phyloP scores from a whole-genome alignment of 2,113 vertebrate species.

The Microcebus murinus region DNA sequence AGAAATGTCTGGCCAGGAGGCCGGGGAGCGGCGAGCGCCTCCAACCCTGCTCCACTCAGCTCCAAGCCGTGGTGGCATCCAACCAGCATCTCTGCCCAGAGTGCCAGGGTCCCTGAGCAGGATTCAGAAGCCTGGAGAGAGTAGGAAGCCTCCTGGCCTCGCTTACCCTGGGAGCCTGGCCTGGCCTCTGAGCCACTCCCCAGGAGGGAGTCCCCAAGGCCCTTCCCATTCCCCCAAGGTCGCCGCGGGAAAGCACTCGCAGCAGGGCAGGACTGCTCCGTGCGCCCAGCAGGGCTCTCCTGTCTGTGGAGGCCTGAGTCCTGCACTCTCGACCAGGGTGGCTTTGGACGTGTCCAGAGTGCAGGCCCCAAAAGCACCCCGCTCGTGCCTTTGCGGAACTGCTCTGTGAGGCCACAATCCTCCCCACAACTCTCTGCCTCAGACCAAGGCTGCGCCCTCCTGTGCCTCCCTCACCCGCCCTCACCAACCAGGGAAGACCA shows the following conservation, averaged over 20 bases:
- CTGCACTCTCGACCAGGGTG: not conserved
- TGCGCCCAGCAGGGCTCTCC: not conserved
- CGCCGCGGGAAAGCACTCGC: not conserved
- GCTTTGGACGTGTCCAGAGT: not conserved
- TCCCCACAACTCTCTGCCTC: not conserved
- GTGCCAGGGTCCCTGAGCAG: not conserved
- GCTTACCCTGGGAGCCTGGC: too few species aligned
- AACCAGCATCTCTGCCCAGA: not conserved
- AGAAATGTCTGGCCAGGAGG: not conserved
- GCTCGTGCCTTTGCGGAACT: not conserved
- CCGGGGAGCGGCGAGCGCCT: not conserved
- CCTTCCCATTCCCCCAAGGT: too few species aligned
- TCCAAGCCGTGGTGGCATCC: not conserved
- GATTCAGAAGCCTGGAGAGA: not conserved
- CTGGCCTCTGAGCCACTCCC: not conserved
- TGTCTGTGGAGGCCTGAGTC: not conserved
- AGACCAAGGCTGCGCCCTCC: not conserved
- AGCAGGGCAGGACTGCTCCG: not conserved
- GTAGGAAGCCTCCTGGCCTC: not conserved
- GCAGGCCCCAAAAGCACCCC: too few species aligned
- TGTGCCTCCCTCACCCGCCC: not conserved
- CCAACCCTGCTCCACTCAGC: not conserved
- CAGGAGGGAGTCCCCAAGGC: not conserved
- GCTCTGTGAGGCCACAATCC: not conserved
- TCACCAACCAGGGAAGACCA: not conserved